Evolutionary conservation across 23 tunicate species (phyloP).

Genomic region (Phallusia fumigata): DNA sequence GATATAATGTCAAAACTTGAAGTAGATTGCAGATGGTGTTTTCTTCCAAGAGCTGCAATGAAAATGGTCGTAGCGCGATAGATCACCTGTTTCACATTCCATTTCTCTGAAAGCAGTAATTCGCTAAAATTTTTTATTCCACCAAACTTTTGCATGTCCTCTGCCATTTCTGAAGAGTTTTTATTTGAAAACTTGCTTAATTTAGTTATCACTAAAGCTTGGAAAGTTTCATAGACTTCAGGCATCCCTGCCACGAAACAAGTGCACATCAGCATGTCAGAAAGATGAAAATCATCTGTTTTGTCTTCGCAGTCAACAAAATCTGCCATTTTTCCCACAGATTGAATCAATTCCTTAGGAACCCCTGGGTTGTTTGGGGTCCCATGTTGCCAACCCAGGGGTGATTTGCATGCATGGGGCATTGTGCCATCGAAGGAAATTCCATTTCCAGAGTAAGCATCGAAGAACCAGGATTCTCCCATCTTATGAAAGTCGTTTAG

Average conservation of each 20-base stretch:
- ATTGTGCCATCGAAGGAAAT: slow-evolving; percentile 42
- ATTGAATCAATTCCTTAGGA: slow-evolving; percentile 17
- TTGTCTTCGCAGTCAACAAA: slow-evolving; percentile 9
- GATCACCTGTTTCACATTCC: slow-evolving; percentile 13
- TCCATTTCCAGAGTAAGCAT: slow-evolving; percentile 23
- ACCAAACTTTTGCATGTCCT: neutral
- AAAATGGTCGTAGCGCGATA: slow-evolving; percentile 23
- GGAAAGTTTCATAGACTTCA: slow-evolving; percentile 17
- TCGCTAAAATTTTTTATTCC: neutral
- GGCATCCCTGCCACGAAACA: slow-evolving; percentile 32
- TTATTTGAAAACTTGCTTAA: neutral
- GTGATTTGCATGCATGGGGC: slow-evolving; percentile 42
- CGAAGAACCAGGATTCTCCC: slow-evolving; percentile 29
- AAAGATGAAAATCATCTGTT: slow-evolving; percentile 15
- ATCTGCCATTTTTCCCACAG: slow-evolving; percentile 6
- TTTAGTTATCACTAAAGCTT: neutral
- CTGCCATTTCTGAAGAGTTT: neutral
- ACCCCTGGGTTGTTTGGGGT: slow-evolving; percentile 5
- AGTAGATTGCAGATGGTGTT: neutral
- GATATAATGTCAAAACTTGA: slow-evolving; percentile 21
- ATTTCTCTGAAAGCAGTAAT: neutral
- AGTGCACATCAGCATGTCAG: slow-evolving; percentile 19
- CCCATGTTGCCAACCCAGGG: slow-evolving; percentile 35
- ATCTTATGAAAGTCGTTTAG: slow-evolving; percentile 9
- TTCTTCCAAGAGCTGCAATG: slow-evolving; percentile 22